Percentiles rank a stretch among this genome's conserved stretches.
Evolutionary conservation across 2,113 vertebrate genomes (phyloP).

Genomic region (Colistium nudipinnis): DNA sequence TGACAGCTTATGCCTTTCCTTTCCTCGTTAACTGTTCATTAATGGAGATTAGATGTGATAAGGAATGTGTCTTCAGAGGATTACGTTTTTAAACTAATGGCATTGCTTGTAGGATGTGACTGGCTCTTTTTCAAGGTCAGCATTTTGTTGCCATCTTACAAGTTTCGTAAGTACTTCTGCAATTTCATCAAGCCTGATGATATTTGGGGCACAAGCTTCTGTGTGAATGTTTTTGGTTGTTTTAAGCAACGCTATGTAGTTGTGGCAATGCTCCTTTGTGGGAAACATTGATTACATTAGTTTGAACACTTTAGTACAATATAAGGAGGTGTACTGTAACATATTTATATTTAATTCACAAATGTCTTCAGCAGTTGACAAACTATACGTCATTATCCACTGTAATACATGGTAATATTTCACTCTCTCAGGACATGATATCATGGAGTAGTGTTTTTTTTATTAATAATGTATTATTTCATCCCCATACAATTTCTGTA

Average conservation of each 20-base stretch:
- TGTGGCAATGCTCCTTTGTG: not conserved
- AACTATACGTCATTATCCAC: not conserved
- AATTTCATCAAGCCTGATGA: not conserved
- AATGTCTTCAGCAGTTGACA: not conserved
- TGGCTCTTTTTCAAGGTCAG: conserved; percentile 66
- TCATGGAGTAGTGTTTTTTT: not conserved
- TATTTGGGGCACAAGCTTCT: not conserved
- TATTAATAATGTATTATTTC: not conserved
- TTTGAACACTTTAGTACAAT: conserved; percentile 16
- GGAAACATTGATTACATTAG: conserved; percentile 3
- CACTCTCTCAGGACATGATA: not conserved
- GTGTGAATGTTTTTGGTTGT: conserved; percentile 8
- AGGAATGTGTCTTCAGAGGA: conserved; percentile 33
- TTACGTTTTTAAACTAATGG: conserved; percentile 27
- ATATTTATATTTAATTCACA: not conserved
- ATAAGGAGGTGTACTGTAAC: conserved; percentile 6
- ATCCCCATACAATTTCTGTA: not conserved
- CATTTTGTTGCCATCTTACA: conserved; percentile 33
- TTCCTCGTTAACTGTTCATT: conserved; percentile 37
- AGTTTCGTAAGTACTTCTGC: conserved; percentile 15
- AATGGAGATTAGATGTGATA: conserved; percentile 47
- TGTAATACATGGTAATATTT: not conserved
- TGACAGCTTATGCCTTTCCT: conserved; percentile 40
- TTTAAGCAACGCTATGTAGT: not conserved
- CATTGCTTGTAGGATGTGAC: conserved; percentile 58